phyloP scores from a whole-genome alignment of 2,797 vertebrate species.

The Pseudochirops cupreus region DNA sequence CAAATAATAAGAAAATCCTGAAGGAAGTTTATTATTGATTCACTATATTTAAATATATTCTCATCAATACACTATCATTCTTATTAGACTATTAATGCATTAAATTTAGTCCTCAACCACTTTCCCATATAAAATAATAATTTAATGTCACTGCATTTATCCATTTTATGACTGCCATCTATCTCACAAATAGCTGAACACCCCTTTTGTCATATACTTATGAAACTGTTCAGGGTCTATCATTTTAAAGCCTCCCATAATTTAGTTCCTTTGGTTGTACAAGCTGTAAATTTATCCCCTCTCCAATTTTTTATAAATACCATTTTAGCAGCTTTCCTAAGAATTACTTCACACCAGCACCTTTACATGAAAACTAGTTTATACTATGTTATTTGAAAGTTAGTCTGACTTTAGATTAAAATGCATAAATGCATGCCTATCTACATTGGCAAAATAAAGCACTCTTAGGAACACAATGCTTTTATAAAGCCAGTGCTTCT shows the following conservation, averaged over 20 bases:
- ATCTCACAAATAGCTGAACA: constrained; percentile 65
- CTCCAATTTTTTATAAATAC: constrained; percentile 62
- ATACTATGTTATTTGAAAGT: constrained; percentile 72
- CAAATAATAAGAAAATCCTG: constrained; percentile 73
- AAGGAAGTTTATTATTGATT: constrained; percentile 66
- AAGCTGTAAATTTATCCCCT: constrained; percentile 66
- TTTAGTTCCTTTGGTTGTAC: constrained; percentile 75
- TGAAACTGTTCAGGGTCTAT: constrained; percentile 64
- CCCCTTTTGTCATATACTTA: constrained; percentile 56
- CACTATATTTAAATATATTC: constrained; percentile 71
- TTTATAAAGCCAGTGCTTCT: constrained; percentile 13
- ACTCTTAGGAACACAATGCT: constrained; percentile 50
- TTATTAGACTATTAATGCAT: constrained; percentile 67
- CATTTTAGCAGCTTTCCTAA: constrained; percentile 61
- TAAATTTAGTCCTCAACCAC: constrained; percentile 73
- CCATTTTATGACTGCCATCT: constrained; percentile 71
- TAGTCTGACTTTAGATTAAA: constrained; percentile 74
- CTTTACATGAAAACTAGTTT: constrained; percentile 74
- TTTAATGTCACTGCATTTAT: constrained; percentile 62
- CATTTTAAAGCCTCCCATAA: constrained; percentile 62
- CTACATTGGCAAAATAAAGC: constrained; percentile 76
- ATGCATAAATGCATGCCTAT: constrained; percentile 79
- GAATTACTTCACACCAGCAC: constrained; percentile 65
- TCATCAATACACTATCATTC: constrained; percentile 77
- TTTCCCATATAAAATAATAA: constrained; percentile 67